Evolutionary conservation across 1,140 invertebrate genomes (phyloP).

Genomic region (Himalopsyche phryganea): DNA sequence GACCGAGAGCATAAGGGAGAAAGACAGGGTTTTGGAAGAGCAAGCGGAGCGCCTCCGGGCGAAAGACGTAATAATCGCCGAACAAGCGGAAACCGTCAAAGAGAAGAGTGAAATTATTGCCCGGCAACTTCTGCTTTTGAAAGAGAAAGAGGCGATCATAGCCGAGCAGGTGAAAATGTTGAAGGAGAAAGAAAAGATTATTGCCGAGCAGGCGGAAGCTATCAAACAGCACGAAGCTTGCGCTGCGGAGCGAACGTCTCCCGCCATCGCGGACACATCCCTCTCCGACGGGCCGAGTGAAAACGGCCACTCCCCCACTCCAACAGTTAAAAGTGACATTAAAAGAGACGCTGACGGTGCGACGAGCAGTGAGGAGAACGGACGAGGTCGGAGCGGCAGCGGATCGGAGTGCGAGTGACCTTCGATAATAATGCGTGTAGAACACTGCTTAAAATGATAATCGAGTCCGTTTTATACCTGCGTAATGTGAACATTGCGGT

Average conservation of each 20-base stretch:
- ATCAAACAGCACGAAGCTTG: not conserved
- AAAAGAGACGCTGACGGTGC: not conserved
- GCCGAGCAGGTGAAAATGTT: slow-evolving; percentile 7
- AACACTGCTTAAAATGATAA: slow-evolving; percentile 13
- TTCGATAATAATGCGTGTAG: slow-evolving; percentile 27
- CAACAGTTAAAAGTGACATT: not conserved
- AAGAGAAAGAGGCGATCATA: slow-evolving; percentile 26
- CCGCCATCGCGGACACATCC: too few relatives aligned
- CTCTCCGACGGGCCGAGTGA: slow-evolving; percentile 1
- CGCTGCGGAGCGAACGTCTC: slow-evolving; percentile 1
- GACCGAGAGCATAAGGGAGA: slow-evolving; percentile 15
- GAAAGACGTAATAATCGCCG: slow-evolving; percentile 17
- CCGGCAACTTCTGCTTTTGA: slow-evolving; percentile 17
- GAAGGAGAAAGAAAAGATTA: slow-evolving; percentile 23
- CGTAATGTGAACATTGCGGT: slow-evolving; percentile 6
- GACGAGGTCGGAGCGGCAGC: not conserved
- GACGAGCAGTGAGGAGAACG: slow-evolving; percentile 8
- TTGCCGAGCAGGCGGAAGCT: slow-evolving; percentile 18
- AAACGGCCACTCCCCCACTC: slow-evolving; percentile 1
- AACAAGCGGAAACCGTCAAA: slow-evolving; percentile 16
- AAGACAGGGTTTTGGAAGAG: slow-evolving; percentile 21
- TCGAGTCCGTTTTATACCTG: slow-evolving; percentile 6
- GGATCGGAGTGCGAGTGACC: slow-evolving; percentile 25
- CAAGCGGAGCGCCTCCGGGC: slow-evolving; percentile 1
- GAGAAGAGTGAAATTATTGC: slow-evolving; percentile 27